Base-by-base conservation (phyloP, 1,140 invertebrate species). In the Neodiprion virginianus region DNA sequence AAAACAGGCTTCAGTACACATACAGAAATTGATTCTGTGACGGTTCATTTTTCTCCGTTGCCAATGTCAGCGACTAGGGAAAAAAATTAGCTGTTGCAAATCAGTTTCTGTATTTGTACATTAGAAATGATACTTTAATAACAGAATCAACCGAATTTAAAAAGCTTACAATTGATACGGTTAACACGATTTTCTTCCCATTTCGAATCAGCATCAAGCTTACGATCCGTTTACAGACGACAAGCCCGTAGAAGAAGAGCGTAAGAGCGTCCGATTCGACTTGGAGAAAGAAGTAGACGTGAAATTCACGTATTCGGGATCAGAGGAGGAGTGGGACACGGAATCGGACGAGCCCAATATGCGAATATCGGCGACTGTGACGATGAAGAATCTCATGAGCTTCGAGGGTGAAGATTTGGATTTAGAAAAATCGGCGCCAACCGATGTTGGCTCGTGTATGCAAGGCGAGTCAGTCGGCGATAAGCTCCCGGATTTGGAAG, bases 241-340 rank as follows among this genome's bases (percentile, higher is more conserved):
- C 74, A 84, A 82, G 78, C 84, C 85, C 72, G 88, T 89, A 71
- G 92, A 93, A 66, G 93, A 94, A 67, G 93, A 94, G 78, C 92
- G 92, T 53, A 95, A 95, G 81, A 94, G 93, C 78, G 92, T 93
- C 2, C 89, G 92, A 7, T 93, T 93, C 75, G 92, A 92, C 83
- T 82, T 92, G 53, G 89, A 91, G 50, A 85, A 78, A 75, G 79
- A 85, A 74, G 83, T 81, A 72, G 81, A 78, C 72, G 81, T 85
- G 23, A 88, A 81, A 77, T 85, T 83, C 73, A 83, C 80, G 3
- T 89, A 90, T 72, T 89, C 89, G 0, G 90, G 88, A 14, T 92
- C 90, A 0, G 91, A 91, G 12, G 90, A 90, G 48, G 90, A 91
- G 49, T 89, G 84, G 67, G 81, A 87, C 1, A 86, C 86, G 1